Evolutionary conservation across 2,113 vertebrate genomes (phyloP).

Genomic region (Dryoscopus gambensis): DNA sequence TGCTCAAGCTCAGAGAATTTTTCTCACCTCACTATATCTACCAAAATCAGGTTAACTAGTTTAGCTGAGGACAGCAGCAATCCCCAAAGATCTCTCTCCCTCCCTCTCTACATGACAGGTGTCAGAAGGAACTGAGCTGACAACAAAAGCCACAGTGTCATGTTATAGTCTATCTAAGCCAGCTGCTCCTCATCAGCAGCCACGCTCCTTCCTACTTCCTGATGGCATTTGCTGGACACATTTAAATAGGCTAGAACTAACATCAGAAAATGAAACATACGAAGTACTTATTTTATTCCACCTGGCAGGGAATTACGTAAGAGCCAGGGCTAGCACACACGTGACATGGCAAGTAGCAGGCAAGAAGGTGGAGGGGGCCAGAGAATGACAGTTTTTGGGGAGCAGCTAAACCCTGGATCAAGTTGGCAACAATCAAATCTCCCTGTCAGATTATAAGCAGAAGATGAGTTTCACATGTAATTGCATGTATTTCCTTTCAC

Average conservation of each 20-base stretch:
- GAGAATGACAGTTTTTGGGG: neutral
- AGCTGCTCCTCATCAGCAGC: constrained; percentile 16
- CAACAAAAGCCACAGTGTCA: constrained; percentile 48
- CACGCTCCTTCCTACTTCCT: neutral
- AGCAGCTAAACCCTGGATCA: neutral
- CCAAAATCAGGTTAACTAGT: neutral
- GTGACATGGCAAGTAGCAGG: neutral
- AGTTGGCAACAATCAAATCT: neutral
- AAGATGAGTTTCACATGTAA: neutral
- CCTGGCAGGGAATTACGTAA: neutral
- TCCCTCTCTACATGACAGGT: constrained; percentile 22
- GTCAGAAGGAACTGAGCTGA: constrained; percentile 2
- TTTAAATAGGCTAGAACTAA: neutral
- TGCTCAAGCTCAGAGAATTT: neutral
- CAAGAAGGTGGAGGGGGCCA: neutral
- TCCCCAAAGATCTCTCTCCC: neutral
- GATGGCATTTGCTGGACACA: neutral
- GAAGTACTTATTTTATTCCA: neutral
- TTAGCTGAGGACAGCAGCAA: neutral
- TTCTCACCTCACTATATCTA: neutral
- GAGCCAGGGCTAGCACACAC: neutral
- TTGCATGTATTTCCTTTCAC: constrained; percentile 51
- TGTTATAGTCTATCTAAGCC: neutral
- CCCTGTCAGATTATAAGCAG: neutral
- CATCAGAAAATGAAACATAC: neutral